Evolutionary conservation across 2,113 vertebrate genomes (phyloP).

Genomic region (Bombycilla garrulus): DNA sequence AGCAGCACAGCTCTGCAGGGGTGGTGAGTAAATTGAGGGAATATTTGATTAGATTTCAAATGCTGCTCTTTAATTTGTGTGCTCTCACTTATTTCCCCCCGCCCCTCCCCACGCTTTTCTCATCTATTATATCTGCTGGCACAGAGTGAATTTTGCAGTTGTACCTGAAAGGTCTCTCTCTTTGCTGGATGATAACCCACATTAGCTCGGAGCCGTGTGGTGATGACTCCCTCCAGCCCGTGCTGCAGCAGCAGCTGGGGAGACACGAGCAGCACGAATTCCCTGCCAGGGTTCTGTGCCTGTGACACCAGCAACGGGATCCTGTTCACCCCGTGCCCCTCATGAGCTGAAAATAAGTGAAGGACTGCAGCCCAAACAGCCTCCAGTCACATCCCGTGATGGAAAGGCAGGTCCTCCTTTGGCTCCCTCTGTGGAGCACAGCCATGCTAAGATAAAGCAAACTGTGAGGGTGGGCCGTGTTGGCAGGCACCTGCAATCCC

Average conservation of each 20-base stretch:
- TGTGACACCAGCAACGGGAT: accelerated
- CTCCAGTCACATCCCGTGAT: accelerated
- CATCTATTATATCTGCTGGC: conserved; percentile 32
- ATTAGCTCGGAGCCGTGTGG: neutral
- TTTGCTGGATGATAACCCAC: neutral
- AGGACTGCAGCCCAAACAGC: neutral
- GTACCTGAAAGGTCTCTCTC: neutral
- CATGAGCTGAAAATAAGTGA: accelerated
- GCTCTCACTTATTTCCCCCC: conserved; percentile 8
- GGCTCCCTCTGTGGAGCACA: neutral
- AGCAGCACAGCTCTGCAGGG: conserved; percentile 57
- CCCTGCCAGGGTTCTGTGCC: neutral
- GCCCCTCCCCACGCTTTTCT: neutral
- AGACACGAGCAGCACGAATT: accelerated
- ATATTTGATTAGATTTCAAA: conserved; percentile 74
- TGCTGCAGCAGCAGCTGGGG: neutral
- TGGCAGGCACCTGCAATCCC: neutral
- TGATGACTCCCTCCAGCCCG: neutral
- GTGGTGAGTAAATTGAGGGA: conserved; percentile 66
- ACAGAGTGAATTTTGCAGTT: conserved; percentile 1
- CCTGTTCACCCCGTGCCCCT: neutral
- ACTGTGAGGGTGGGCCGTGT: neutral
- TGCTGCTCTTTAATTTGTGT: conserved; percentile 68
- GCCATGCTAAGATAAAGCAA: neutral
- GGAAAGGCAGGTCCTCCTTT: neutral